Base-by-base conservation (phyloP, 2,888 invertebrate species). In the Mesochorus sp. region DNA sequence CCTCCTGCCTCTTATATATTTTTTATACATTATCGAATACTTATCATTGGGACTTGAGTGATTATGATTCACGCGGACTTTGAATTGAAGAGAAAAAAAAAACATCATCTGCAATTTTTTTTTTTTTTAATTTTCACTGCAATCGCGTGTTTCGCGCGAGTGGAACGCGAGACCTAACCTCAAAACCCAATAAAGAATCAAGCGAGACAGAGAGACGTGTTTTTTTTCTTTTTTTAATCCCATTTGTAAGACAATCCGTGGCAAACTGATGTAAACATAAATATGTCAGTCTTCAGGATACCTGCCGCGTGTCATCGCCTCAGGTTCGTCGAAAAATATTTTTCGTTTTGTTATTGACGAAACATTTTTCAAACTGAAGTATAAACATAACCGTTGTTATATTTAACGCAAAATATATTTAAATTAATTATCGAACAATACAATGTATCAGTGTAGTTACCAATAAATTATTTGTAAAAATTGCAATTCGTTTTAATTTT, bases 241-340 rank as follows among this genome's bases (percentile, higher is more conserved):
- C 2, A 24, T 47, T 21, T 17, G n/a, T 6, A 14, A 6, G 3
- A 61, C 31, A 62, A 55, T 55, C 12, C 31, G 8, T 8, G 17
- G 3, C n/a, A 14, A 39, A 12, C 57, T 3, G 5, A 37, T 31
- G 53, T 10, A 31, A n/a, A 66, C n/a, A n/a, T n/a, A 79, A 59
- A 12, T 12, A 86, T 86, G 86, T 80, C 80, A 37, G 39, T 80
- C 57, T 80, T 74, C 34, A 83, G 76, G 64, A 82, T 85, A 66
- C 59, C 82, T 4, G 51, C 71, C n/a, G 64, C 55, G 67, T 77
- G 64, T 70, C 73, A 72, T 59, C 68, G 55, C 24, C 55, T 79
- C 28, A 77, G 81, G 80, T 81, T 75, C 34, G 66, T 61, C 28
- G n/a, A n/a, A n/a, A 4, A 8, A 37, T 26, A 26, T 31, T 14